Conservation (phyloP, 1,140 invertebrate genomes). For the Drosophila nasuta region DNA sequence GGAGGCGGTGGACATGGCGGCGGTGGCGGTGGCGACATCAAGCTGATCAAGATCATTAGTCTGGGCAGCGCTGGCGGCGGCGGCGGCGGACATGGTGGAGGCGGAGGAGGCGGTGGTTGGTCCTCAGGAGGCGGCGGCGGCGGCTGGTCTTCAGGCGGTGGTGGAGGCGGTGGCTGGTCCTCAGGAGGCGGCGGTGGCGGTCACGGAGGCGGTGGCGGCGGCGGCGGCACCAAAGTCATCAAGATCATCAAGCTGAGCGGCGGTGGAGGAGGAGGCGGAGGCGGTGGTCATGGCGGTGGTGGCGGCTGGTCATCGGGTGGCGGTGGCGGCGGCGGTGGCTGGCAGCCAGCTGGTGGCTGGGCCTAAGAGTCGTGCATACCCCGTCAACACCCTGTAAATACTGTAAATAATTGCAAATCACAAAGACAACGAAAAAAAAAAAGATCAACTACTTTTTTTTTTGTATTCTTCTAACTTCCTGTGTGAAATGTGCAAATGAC, state of each 20-base stretch:
- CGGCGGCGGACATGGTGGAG: constrained; percentile 51
- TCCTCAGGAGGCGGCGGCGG: constrained; percentile 36
- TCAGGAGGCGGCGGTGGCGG: constrained; percentile 42
- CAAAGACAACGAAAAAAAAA: neutral
- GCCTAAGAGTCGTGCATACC: constrained; percentile 44
- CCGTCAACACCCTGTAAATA: constrained; percentile 59
- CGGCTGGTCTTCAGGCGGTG: constrained; percentile 43
- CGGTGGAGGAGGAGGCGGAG: constrained; percentile 49
- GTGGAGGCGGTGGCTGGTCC: constrained; percentile 45
- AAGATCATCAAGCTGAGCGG: constrained; percentile 58
- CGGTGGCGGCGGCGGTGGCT: constrained; percentile 70
- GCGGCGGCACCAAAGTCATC: constrained; percentile 62
- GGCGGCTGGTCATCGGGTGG: constrained; percentile 47
- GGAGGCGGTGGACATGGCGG: constrained; percentile 64
- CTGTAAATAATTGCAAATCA: constrained; percentile 59
- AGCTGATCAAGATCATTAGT: constrained; percentile 67
- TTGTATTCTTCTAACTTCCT: constrained; percentile 15
- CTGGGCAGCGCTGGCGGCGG: constrained; percentile 57
- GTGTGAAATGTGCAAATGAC: constrained; percentile 5
- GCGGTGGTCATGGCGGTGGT: constrained; percentile 50
- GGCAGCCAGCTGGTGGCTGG: constrained; percentile 81
- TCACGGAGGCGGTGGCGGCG: constrained; percentile 46
- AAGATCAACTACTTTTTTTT: constrained; percentile 22
- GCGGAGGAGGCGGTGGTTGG: constrained; percentile 70
- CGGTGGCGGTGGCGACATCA: constrained; percentile 60